Evolutionary conservation across 2,888 invertebrate species (phyloP), one percentile per base, ranked within the genome.

Genomic region (Cantharis nigra): DNA sequence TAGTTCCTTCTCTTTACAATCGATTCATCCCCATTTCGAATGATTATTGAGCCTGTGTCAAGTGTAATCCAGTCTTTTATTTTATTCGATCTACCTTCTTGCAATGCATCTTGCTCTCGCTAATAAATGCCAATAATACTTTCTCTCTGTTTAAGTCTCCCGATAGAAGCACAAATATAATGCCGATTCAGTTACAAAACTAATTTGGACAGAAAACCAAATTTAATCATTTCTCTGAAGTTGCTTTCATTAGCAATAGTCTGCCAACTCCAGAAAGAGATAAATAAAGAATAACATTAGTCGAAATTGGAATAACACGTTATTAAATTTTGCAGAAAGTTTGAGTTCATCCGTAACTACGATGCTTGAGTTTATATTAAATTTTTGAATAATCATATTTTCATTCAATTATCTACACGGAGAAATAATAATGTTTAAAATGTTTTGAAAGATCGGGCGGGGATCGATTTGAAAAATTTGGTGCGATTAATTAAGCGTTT

Each of bases 211-310:
- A 84, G 84, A 85, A 86, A 87, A 86, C 84, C 85, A 86, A 87
- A 87, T 87, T 87, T 86, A 87, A 87, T 87, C 85, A 86, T 86
- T 86, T 83, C 84, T 83, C 82, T 80, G 78, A 83, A 84, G 84
- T 83, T 85, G 86, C 85, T 86, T 86, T 86, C 86, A 86, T 86
- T 87, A 85, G 86, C 85, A 85, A 85, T 87, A 85, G 85, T 83
- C 82, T 80, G 80, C 80, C 78, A 85, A 86, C 85, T 85, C 85
- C 83, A 85, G 85, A 84, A 85, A 82, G 86, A 86, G 86, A 83
- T 82, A 82, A 82, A 85, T 86, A 86, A 87, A 87, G 87, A 87
- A 88, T 86, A 87, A 87, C 85, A 87, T 84, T 84, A 80, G 83
- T 84, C 83, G 82, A 84, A 85, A 86, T 87, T 85, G 85, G 83